A percentile compares a stretch with the other conserved stretches of the same genome.
phyloP scores from a whole-genome alignment of 2,113 vertebrate genomes.

The Felis catus region F.catus_Fca126_mat1.0 CM031415.1:85887501-85888000 shows the following conservation, averaged over 20 bases:
- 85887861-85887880: not conserved
- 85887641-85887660: not conserved
- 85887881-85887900: not conserved
- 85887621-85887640: not conserved
- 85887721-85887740: not conserved
- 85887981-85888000: not conserved
- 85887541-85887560: not conserved
- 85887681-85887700: not conserved
- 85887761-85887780: not conserved
- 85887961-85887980: not conserved
- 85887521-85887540: not conserved
- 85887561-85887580: not conserved
- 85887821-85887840: not conserved
- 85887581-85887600: not conserved
- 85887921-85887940: not conserved
- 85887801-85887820: not conserved
- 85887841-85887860: not conserved
- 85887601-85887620: not conserved
- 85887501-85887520: conserved; percentile 22
- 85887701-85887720: not conserved
- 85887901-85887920: not conserved
- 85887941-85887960: not conserved
- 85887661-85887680: not conserved
- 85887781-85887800: not conserved
- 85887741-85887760: not conserved